Evolutionary conservation across 2,888 invertebrate species (phyloP), one percentile per base, ranked within the genome.

Genomic region (Tetranychus truncatus): DNA sequence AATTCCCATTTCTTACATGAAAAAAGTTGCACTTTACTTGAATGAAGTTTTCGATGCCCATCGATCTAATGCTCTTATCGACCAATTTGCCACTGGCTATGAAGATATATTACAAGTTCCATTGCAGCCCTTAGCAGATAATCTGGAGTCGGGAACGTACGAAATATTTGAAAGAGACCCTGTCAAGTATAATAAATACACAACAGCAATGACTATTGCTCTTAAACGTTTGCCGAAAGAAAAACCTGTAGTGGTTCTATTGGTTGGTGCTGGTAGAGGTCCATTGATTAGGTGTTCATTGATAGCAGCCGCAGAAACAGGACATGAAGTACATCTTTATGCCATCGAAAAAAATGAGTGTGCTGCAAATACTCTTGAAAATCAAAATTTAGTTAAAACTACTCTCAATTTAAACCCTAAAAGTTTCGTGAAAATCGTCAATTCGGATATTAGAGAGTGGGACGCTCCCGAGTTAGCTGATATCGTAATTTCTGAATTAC

Each of bases 291-390:
- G 91, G 79, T 91, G 92, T n/a, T 87, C 91, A 74, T 83, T 96
- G 2, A 89, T 90, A 82, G 95, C 96, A 9, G 86, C 87, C 1
- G 81, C 87, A 79, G 86, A 88, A 78, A 88, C 91, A 0, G 86
- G 88, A 66, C 85, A 88, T 45, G 87, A 87, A 82, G 87, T 95
- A 5, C 89, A 89, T 82, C 86, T 97, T 11, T 93, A 92, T 83
- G 96, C 95, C 8, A 91, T 99, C 6, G 99, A 99, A 83, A 99
- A 99, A 83, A 99, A 99, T 85, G 92, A 94, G 0, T 94, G 92
- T 84, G 97, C 99, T 55, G 88, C 96, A 66, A 88, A 91, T 73
- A 92, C 93, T 80, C 79, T 77, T 18, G 9, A 72, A 46, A 44
- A 73, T 45, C 46, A 75, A 21, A 71, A 44, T 44, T 45, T 72